Percentiles rank a stretch among this genome's conserved stretches.
Evolutionary conservation across 2,888 invertebrate species (phyloP).

Genomic region (Hermaeophaga mercurialis): DNA sequence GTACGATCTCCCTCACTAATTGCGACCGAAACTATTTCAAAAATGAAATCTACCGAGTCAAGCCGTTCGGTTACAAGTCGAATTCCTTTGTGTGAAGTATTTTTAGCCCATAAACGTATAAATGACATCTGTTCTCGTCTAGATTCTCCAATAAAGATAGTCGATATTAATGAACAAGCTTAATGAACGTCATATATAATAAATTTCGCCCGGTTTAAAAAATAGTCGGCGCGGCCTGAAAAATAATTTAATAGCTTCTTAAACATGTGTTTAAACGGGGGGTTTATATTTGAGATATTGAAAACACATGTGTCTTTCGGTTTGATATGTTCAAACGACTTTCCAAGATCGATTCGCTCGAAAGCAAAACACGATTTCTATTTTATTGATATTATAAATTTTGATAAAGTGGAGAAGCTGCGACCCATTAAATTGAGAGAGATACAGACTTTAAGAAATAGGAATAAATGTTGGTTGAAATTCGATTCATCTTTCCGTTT

Average conservation of each 20-base stretch:
- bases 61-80: constrained; percentile 27
- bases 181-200: constrained; percentile 42
- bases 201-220: constrained; percentile 39
- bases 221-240: constrained; percentile 36
- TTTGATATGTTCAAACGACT: constrained; percentile 8
- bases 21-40: constrained; percentile 26
- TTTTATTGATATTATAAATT: constrained; percentile 5
- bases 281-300: constrained; percentile 42
- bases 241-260: constrained; percentile 43
- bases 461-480: too few species aligned
- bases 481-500: too few species aligned
- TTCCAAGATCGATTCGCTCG: background rate
- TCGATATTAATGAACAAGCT: constrained; percentile 41
- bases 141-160: constrained; percentile 42
- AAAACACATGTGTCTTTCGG: constrained; percentile 37
- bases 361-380: constrained; percentile 1
- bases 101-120: constrained; percentile 37
- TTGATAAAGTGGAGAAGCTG: constrained; percentile 2
- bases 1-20: constrained; percentile 12
- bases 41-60: constrained; percentile 31
- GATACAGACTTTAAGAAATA: too few species aligned
- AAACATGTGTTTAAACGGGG: constrained; percentile 42
- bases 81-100: constrained; percentile 36
- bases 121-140: constrained; percentile 40
- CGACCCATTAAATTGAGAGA: background rate